Base-by-base conservation (phyloP, 1,140 invertebrate genomes). In the Drosophila albomicans region DNA sequence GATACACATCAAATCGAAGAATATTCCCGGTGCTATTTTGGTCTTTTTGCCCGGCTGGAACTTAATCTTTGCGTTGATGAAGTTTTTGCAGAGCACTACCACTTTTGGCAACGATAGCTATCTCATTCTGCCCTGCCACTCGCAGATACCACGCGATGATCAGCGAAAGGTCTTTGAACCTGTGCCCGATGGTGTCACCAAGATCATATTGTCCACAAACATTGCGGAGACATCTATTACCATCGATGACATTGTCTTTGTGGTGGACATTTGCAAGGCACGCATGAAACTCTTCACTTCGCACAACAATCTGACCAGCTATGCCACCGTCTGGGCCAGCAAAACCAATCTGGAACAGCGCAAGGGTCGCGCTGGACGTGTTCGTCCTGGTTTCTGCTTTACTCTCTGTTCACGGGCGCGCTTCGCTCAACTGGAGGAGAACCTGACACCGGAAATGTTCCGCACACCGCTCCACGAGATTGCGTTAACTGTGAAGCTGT, bases 271-370 rank as follows among this genome's bases (percentile, higher is more conserved):
- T 41, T 98, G 98, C 91, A 98, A 98, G 93, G 97, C 98, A 0
- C 99, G 99, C 91, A 97, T 98, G 94, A 99, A 99, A 88, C 94
- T 98, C 45, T 99, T 98, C 87, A 98, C 98, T 1, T 97, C 98
- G 0, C 97, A 99, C 87, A 98, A 98, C 86, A 99, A 99, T 93
- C 96, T 99, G 95, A 98, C 97, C 0, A 98, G 97, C 81, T 98
- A 99, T 91, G 97, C 98, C 0, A 97, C 98, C 0, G 97, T 98
- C 11, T 98, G 98, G 97, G 97, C 98, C 0, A 98, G 97, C 67
- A 95, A 94, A 82, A 98, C 98, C 5, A 99, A 99, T 93, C 93
- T 99, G 32, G 96, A 98, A 92, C 98, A 99, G 93, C 93, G 97
- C 11, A 95, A 95, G 81, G 98, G 98, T 5, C 94, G 98, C 70